phyloP scores from a whole-genome alignment of 53 echinoderm and acorn worm genomes.

The Holothuria leucospilota region DNA sequence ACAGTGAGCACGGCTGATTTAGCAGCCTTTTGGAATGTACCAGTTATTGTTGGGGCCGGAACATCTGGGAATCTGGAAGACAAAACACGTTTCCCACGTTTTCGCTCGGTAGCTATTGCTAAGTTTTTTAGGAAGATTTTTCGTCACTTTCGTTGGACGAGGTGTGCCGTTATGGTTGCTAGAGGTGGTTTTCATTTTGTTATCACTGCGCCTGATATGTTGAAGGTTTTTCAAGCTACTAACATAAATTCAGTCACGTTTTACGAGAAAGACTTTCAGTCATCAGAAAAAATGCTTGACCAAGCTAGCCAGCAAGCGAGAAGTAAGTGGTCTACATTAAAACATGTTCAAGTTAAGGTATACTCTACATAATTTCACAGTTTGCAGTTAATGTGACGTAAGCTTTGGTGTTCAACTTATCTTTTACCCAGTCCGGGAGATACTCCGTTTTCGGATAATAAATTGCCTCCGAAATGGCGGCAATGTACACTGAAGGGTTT shows the following conservation, averaged over 20 bases:
- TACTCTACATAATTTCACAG: no score
- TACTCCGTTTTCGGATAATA: no score
- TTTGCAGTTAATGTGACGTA: no score
- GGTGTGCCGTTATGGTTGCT: conserved; percentile 10
- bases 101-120: conserved; percentile 22
- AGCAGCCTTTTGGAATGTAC: conserved; percentile 72
- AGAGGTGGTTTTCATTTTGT: neutral
- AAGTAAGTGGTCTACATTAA: neutral
- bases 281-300: neutral
- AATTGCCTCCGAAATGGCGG: no score
- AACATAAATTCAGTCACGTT: neutral
- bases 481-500: no score
- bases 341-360: no score
- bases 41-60: conserved; percentile 54
- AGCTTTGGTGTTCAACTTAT: no score
- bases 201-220: neutral
- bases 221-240: neutral
- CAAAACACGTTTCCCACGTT: conserved; percentile 52
- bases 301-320: neutral
- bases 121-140: neutral
- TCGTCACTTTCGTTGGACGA: conserved; percentile 20
- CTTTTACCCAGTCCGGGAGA: no score
- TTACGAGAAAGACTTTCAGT: neutral
- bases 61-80: conserved; percentile 35
- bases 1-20: conserved; percentile 55